phyloP scores from a whole-genome alignment of 2,888 invertebrate genomes.

The Heliothis peltigera region DNA sequence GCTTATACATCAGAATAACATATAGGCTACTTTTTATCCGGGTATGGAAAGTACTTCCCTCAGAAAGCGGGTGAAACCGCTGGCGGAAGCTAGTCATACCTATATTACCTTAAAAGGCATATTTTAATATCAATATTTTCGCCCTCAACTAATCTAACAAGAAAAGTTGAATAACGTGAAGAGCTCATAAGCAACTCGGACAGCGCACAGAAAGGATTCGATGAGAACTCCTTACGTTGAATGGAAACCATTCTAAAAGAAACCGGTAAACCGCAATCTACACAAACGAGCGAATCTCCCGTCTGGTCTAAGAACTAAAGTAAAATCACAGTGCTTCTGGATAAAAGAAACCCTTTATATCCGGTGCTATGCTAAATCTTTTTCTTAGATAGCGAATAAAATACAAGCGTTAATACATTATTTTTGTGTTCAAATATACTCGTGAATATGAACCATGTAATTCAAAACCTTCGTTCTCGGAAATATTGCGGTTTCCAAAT shows the following conservation, averaged over 20 bases:
- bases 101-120: no score
- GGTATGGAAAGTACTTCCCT: no score
- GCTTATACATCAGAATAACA: no score
- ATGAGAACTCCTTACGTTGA: conserved; percentile 10
- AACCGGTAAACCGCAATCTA: conserved; percentile 34
- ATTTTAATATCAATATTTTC: no score
- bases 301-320: conserved; percentile 27
- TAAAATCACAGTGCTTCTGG: conserved; percentile 42
- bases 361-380: conserved; percentile 9
- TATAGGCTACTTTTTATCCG: no score
- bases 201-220: conserved; percentile 19
- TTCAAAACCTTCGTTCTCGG: conserved; percentile 13
- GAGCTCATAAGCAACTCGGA: conserved; percentile 1
- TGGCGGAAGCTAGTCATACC: no score
- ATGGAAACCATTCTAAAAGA: conserved; percentile 34
- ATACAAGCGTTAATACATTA: conserved; percentile 12
- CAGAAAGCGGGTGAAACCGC: no score
- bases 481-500: conserved; percentile 9
- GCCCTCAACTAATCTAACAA: conserved; percentile 33
- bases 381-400: conserved; percentile 18
- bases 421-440: conserved; percentile 11
- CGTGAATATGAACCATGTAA: conserved; percentile 7
- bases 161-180: conserved; percentile 25
- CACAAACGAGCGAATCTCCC: conserved; percentile 32
- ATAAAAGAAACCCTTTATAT: conserved; percentile 41